Evolutionary conservation across 2,888 invertebrate species (phyloP), one percentile per base, ranked within the genome.

Genomic region (Liposcelis brunnea): DNA sequence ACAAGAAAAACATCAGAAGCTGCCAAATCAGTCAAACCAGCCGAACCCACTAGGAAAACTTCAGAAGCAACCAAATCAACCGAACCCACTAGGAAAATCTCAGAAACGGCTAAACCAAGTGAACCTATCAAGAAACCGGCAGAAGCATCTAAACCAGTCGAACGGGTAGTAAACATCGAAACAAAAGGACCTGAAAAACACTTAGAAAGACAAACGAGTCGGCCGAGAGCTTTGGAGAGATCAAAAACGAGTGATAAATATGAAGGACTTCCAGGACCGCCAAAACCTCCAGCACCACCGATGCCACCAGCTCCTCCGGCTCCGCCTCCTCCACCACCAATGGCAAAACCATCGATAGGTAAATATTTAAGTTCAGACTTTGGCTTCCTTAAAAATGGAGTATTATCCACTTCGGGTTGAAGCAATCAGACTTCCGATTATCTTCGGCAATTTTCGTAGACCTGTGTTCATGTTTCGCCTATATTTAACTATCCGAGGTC

Each of bases 171-270:
- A 49, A 40, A 45, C 10, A 31, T 35, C 3, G 31, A 58, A 33
- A 59, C 57, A 45, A 63, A 63, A 3, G 58, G 57, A 44, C 54
- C 62, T 12, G 61, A 61, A 49, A 59, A 60, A 15, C 61, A 62
- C 3, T 58, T 58, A 14, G 57, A 59, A 44, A 60, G 62, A 45
- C 55, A 54, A 49, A 51, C 54, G 43, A 38, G 40, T 19, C 3
- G 40, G 12, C 15, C 16, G 4, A 14, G 40, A 18, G 19, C n/a
- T 14, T 21, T 40, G 12, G 40, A 40, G 19, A 40, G 40, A 19
- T 40, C 40, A 19, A 14, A 19, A 19, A 40, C 40, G 18, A 40
- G 16, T n/a, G 40, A 40, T 21, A 40, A 40, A 21, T 40, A 40
- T 18, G 40, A 40, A 7, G 15, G 18, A 1, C 8, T 31, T 26